Evolutionary conservation across 2,888 invertebrate genomes (phyloP).

Genomic region (Tinea trinotella): DNA sequence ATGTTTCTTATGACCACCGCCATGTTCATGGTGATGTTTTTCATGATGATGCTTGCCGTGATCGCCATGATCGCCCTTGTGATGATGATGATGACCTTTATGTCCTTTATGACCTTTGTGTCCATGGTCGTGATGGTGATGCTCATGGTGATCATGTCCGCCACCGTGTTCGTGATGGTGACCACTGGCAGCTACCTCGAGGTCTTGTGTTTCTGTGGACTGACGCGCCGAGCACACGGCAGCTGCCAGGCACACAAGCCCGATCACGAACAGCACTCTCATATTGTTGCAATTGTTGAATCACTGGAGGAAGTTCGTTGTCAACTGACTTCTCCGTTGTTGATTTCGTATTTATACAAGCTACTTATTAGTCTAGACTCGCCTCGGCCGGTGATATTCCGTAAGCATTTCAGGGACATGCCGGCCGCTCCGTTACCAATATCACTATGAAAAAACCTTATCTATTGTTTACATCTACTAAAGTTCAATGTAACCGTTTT

Average conservation of each 20-base stretch:
- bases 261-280: slow-evolving; percentile 49
- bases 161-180: slow-evolving; percentile 74
- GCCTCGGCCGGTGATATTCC: slow-evolving; percentile 49
- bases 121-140: slow-evolving; percentile 80
- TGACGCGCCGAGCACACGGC: slow-evolving; percentile 38
- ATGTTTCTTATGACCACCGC: slow-evolving; percentile 84
- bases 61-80: slow-evolving; percentile 82
- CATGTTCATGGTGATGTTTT: slow-evolving; percentile 80
- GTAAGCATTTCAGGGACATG: slow-evolving; percentile 65
- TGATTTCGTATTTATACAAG: slow-evolving; percentile 56
- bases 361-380: slow-evolving; percentile 16
- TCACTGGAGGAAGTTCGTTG: slow-evolving; percentile 52
- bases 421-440: slow-evolving; percentile 19
- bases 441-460: not conserved
- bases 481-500: slow-evolving; percentile 5
- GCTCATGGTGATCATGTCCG: slow-evolving; percentile 76
- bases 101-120: slow-evolving; percentile 84
- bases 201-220: slow-evolving; percentile 31
- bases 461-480: slow-evolving; percentile 8
- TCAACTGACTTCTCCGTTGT: slow-evolving; percentile 50
- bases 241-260: slow-evolving; percentile 47
- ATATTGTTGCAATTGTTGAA: slow-evolving; percentile 32
- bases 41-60: slow-evolving; percentile 84
- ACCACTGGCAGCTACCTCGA: slow-evolving; percentile 64
- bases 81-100: slow-evolving; percentile 81